Base-by-base conservation (phyloP, 2,113 vertebrate genomes). In the Erythrolamprus reginae region DNA sequence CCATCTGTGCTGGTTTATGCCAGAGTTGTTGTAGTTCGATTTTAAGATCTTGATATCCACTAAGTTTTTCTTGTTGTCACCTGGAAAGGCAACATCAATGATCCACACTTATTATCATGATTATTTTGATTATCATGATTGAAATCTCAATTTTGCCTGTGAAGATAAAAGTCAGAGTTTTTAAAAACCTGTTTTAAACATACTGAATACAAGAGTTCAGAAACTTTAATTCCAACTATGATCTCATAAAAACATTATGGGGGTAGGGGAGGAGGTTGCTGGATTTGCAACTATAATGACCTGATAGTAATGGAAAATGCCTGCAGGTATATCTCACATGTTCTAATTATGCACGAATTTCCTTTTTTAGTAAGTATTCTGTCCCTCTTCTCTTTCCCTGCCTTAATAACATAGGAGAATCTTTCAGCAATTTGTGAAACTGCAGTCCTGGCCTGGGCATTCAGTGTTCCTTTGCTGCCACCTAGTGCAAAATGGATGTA, bases 401-500 rank as follows among this genome's bases (percentile, higher is more conserved):
- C 70, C 70, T 77, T 33, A 42, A 42, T 77, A 91, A 52, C 90
- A 42, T 33, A 4, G 88, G 82, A 89, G 45, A 50, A 13, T 77
- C 61, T 94, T 92, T 82, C 4, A 33, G 17, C 47, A 17, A 8
- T 19, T 56, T 58, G 3, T 13, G n/a, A 90, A 86, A 3, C 70
- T n/a, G 48, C 1, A 2, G 33, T 2, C 1, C 47, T 82, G 19
- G 28, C 12, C 88, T 19, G 82, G 61, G 55, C 77, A 50, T 96
- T 96, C 86, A 53, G 92, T 94, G 97, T 96, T 97, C 97, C 97
- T 98, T 95, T 98, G 98, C 97, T 98, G 98, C 97, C 98, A 96
- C 97, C 98, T 90, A 92, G 96, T 97, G 98, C 8, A 42, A 88
- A 9, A 83, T 48, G 58, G 1, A 10, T 0, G 15, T 1, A 7